These are phyloP conservation scores for Gonatopus flavifemur DNA, from an alignment of 1,140 invertebrate species.

Conservation along the genomic window DNA sequence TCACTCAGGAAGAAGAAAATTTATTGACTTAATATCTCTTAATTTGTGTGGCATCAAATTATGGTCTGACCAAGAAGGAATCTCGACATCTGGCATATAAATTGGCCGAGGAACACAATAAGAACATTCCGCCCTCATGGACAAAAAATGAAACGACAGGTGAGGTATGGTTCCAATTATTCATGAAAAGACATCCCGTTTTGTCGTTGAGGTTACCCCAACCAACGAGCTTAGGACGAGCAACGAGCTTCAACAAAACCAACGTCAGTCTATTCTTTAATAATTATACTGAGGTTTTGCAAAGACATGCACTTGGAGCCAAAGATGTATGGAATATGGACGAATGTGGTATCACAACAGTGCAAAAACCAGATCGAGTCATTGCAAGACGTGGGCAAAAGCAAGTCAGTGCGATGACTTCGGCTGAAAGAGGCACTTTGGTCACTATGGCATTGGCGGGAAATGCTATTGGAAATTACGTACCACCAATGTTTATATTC, in stretches of 20 bases:
- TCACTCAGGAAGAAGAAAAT: too few species aligned
- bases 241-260: constrained; percentile 58
- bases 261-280: too few species aligned
- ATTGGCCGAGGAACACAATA: constrained; percentile 36
- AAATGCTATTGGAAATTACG: constrained; percentile 43
- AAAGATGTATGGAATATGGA: too few species aligned
- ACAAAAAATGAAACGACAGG: constrained; percentile 26
- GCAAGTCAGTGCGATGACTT: constrained; percentile 51
- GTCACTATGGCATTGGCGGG: constrained; percentile 46
- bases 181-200: constrained; percentile 38
- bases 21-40: constrained; percentile 29
- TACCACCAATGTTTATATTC: constrained; percentile 13
- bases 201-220: constrained; percentile 39
- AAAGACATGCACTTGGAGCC: too few species aligned
- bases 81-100: too few species aligned
- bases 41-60: constrained; percentile 44
- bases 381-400: too few species aligned
- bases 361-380: constrained; percentile 44
- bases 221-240: constrained; percentile 18
- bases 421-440: constrained; percentile 49
- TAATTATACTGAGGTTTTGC: too few species aligned
- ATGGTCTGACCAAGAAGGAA: constrained; percentile 41
- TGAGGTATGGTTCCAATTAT: constrained; percentile 35
- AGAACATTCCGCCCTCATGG: constrained; percentile 34
- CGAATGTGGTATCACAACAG: too few species aligned